phyloP scores from a whole-genome alignment of 2,113 vertebrate genomes.

The Maccullochella peelii region DNA sequence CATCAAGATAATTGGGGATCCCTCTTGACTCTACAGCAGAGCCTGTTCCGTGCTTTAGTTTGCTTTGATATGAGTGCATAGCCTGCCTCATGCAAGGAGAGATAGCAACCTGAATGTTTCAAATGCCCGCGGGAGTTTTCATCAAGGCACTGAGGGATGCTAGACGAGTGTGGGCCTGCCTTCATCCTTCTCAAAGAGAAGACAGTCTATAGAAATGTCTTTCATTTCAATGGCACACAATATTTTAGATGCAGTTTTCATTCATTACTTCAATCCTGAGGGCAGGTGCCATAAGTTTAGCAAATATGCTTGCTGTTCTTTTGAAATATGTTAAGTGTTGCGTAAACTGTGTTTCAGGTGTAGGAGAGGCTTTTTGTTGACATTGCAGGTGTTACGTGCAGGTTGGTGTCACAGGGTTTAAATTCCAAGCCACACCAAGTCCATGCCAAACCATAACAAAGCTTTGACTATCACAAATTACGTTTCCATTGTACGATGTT shows the following conservation, averaged over 20 bases:
- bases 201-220: slow-evolving; percentile 40
- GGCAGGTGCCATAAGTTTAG: not conserved
- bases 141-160: slow-evolving; percentile 62
- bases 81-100: slow-evolving; percentile 39
- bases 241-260: slow-evolving; percentile 39
- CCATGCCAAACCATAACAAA: slow-evolving; percentile 49
- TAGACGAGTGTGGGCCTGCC: slow-evolving; percentile 75
- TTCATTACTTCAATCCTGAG: slow-evolving; percentile 25
- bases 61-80: slow-evolving; percentile 51
- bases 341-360: slow-evolving; percentile 29
- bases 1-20: slow-evolving; percentile 47
- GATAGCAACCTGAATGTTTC: slow-evolving; percentile 48
- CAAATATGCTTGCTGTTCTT: not conserved
- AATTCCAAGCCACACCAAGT: slow-evolving; percentile 35
- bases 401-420: slow-evolving; percentile 34
- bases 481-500: slow-evolving; percentile 42
- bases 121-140: slow-evolving; percentile 57
- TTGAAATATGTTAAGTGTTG: slow-evolving; percentile 14
- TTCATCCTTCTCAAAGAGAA: slow-evolving; percentile 46
- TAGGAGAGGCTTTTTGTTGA: slow-evolving; percentile 52
- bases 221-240: slow-evolving; percentile 32
- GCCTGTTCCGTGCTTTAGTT: slow-evolving; percentile 10
- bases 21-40: slow-evolving; percentile 31
- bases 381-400: slow-evolving; percentile 41
- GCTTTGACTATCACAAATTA: slow-evolving; percentile 46